A percentile compares a stretch with the other conserved stretches of the same genome.
These are phyloP conservation scores for Rhagologus leucostigma DNA, from an alignment of 2,113 vertebrate genomes.

Conservation along the genomic window DNA sequence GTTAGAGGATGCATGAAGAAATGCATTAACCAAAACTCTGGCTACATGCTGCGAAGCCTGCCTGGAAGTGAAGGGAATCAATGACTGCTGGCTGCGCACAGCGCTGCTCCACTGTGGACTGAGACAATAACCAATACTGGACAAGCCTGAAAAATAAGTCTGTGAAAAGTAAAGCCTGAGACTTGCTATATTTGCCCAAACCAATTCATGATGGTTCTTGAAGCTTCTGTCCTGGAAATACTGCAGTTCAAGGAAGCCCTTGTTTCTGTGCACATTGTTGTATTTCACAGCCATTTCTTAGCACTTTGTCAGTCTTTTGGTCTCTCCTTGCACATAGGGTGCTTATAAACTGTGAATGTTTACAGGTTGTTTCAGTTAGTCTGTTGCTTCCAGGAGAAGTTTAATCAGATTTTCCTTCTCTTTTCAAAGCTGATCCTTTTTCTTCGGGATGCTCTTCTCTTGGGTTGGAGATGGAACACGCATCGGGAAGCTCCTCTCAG, in stretches of 20 bases:
- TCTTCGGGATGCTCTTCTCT: background rate
- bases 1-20: background rate
- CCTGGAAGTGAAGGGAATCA: background rate
- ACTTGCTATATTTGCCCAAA: background rate
- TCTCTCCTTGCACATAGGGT: background rate
- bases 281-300: background rate
- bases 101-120: background rate
- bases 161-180: background rate
- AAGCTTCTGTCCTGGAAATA: background rate
- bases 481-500: background rate
- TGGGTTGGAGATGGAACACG: background rate
- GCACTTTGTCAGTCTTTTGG: background rate
- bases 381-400: background rate
- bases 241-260: background rate
- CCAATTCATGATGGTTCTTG: background rate
- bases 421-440: background rate
- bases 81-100: background rate
- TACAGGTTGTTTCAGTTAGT: background rate
- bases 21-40: background rate
- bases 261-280: background rate
- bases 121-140: background rate
- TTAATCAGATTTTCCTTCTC: background rate
- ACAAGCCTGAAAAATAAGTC: background rate
- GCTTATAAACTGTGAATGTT: background rate
- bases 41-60: background rate